Evolutionary conservation across 2,797 vertebrate genomes (phyloP), one percentile per base, ranked within the genome.

Genomic region (Alectoris magna): DNA sequence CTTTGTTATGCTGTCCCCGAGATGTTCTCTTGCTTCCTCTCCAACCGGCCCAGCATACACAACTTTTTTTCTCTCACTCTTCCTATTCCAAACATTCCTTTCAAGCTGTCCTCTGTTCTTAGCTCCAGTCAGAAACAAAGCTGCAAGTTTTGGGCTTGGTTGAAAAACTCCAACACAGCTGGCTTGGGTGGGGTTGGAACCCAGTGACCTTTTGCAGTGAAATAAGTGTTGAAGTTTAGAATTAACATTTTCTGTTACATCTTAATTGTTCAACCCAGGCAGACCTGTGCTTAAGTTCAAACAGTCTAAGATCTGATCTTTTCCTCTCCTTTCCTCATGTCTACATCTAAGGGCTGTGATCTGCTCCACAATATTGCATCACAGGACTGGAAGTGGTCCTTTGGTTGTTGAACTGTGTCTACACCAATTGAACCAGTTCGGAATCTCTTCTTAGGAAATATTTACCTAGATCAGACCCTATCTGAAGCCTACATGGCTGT

Each of bases 111-210:
- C 76, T 84, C 85, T 92, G 71, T 67, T 86, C 55, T 83, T 36
- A 90, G 34, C n/a, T 91, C 55, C 83, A 92, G 94, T 80, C 94
- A 96, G 91, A 87, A 88, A 34, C 39, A 68, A 89, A 87, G 70
- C 94, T 95, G 94, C 91, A 90, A 95, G 87, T 67, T 91, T 89
- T 88, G 91, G 86, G 66, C 70, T 94, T 90, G 86, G 72, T 92
- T 94, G 88, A 79, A 93, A 93, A 90, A 84, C 34, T 83, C 0
- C 0, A 94, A 46, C 71, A 62, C 84, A 95, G 84, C 93, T 96
- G 95, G 29, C 39, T 91, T 95, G 95, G 96, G 95, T 95, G 96
- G 73, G 51, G 95, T 75, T 96, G 66, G 63, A 93, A 91, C 73
- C 56, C 67, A 71, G 12, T 80, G 90, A 83, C 46, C 88, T 31